Evolutionary conservation across 2,888 invertebrate species (phyloP), one percentile per base, ranked within the genome.

Genomic region (Sphinx pinastri): DNA sequence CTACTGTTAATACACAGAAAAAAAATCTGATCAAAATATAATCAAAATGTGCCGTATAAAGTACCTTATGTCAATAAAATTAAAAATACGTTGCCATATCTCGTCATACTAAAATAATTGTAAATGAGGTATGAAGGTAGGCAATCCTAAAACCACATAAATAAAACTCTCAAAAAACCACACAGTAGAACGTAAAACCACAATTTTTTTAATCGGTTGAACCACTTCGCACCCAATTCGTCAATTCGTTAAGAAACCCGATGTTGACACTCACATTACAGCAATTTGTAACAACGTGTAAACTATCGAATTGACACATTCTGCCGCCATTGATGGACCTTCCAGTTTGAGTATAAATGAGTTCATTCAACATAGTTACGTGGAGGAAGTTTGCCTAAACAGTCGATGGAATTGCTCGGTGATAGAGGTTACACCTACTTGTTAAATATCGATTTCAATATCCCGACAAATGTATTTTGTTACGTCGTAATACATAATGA

Each of bases 301-400:
- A 70, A 70, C 52, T 51, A 67, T 70, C 58, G 51, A 70, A 47
- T 70, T 70, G 66, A 58, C 60, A 69, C 69, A 25, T 69, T 63
- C 60, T 45, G 52, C 45, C 52, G 54, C 69, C 69, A 60, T 69
- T 54, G 52, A 69, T 25, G 60, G 47, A 51, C 45, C 54, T 60
- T 19, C 54, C 60, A 52, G 63, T 69, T 69, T 68, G 51, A 52
- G 19, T 49, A 60, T 47, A 69, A 52, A 60, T 69, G 19, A 38
- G 47, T 68, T 51, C 51, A 52, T 38, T 60, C 51, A 59, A 63
- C 52, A 47, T 54, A 13, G 60, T 69, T 69, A 69, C 52, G 19
- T 25, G 60, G 51, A 74, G 76, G 77, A 77, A 75, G 79, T 80
- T 81, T 80, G 79, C 74, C 70, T 75, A 76, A 77, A 76, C 73